Percentiles rank a stretch among this genome's conserved stretches.
Conservation (phyloP, 2,888 invertebrate species). For the Amphipoea oculea region DNA sequence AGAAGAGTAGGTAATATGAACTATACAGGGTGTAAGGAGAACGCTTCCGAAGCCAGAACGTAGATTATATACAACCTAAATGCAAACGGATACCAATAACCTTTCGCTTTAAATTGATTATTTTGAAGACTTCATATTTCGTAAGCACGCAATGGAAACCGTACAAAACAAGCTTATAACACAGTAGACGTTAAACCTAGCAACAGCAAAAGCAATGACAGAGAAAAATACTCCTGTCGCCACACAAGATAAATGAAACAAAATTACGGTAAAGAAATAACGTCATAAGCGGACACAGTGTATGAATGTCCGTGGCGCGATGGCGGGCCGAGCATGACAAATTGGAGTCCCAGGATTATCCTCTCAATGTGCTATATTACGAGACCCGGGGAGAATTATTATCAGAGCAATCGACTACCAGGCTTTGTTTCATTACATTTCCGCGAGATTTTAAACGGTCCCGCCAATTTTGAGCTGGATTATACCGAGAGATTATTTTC, state of each 20-base stretch:
- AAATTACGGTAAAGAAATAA: slow-evolving; percentile 62
- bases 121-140: no score
- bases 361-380: slow-evolving; percentile 73
- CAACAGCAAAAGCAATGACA: slow-evolving; percentile 19
- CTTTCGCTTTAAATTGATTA: no score
- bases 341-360: slow-evolving; percentile 83
- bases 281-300: slow-evolving; percentile 56
- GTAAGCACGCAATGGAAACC: no score
- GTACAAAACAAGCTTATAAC: neutral
- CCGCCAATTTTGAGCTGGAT: slow-evolving; percentile 40
- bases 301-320: slow-evolving; percentile 66
- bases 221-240: slow-evolving; percentile 48
- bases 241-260: slow-evolving; percentile 62
- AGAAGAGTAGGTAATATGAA: neutral
- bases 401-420: slow-evolving; percentile 57
- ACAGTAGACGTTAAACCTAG: slow-evolving; percentile 8
- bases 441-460: slow-evolving; percentile 61
- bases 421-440: slow-evolving; percentile 62
- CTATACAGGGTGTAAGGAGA: neutral
- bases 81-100: no score
- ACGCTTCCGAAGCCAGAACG: no score
- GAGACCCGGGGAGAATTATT: slow-evolving; percentile 60
- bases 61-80: no score
- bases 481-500: slow-evolving; percentile 57
- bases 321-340: slow-evolving; percentile 78